Base-by-base conservation (phyloP, 2,888 invertebrate genomes). In the Acheta domesticus region DNA sequence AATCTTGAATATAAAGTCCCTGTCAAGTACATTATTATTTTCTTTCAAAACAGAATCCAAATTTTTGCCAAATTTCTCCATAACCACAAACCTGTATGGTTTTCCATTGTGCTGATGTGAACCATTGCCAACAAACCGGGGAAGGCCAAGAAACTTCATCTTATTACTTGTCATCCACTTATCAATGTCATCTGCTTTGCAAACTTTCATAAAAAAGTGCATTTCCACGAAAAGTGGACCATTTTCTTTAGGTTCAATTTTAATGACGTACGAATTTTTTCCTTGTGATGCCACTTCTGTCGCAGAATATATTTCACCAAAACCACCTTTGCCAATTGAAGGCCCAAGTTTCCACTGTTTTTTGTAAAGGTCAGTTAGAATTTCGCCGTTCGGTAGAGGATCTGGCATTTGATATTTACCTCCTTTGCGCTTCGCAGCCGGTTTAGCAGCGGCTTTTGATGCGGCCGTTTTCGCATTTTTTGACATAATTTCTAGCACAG, bases 141-240 rank as follows among this genome's bases (percentile, higher is more conserved):
- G 97, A 91, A 98, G 94, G 12, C 97, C 97, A 5, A 98, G 87
- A 62, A 89, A 89, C 80, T 91, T 88, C 36, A 96, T 84, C 82
- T 93, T 93, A 80, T 91, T 92, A 50, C 88, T 86, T 83, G 90
- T 90, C 86, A 90, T 92, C 89, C 93, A 96, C 80, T 89, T 88
- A 78, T 91, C 87, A 86, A 96, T 91, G 82, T 93, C 92, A 82
- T 90, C 91, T 83, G 89, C 87, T 84, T 92, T 94, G 1, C 92
- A 92, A 87, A 93, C 92, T 83, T 93, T 90, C 86, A 93, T 91
- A 85, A 95, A 98, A 86, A 97, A 97, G 88, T 96, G 93, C 88
- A 94, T 94, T 88, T 98, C 98, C 77, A 96, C 95, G 89, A 96
- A 99, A 1, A 99, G 87, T 0, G 98, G 98, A 0, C 98, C 98